phyloP scores from a whole-genome alignment of 2,888 invertebrate genomes.

The Eristalis pertinax region DNA sequence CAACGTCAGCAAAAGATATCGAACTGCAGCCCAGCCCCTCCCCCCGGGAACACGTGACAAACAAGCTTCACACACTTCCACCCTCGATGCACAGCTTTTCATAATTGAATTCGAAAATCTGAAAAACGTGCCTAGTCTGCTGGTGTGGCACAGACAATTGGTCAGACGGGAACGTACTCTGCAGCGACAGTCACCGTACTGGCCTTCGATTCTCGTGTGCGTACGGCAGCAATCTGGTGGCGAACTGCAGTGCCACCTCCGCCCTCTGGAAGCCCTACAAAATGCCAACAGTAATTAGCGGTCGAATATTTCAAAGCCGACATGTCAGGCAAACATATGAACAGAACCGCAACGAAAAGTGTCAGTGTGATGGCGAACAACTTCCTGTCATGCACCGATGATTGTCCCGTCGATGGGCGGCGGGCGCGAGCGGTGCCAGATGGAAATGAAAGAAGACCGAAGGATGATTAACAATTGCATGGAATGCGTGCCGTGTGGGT shows the following conservation, averaged over 20 bases:
- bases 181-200: neutral
- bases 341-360: conserved; percentile 53
- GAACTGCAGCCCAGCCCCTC: neutral
- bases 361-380: conserved; percentile 52
- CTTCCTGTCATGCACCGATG: conserved; percentile 10
- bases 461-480: conserved; percentile 41
- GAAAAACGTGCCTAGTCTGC: conserved; percentile 11
- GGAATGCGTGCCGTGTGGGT: conserved; percentile 21
- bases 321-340: conserved; percentile 44
- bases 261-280: conserved; percentile 59
- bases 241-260: conserved; percentile 17
- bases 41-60: conserved; percentile 17
- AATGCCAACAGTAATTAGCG: conserved; percentile 60
- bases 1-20: neutral
- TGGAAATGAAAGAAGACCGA: neutral
- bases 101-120: conserved; percentile 24
- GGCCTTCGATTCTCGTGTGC: conserved; percentile 17
- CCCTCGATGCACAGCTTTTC: conserved; percentile 3
- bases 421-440: neutral
- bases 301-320: conserved; percentile 64
- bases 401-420: neutral
- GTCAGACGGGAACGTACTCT: conserved; percentile 1
- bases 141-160: neutral
- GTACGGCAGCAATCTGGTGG: conserved; percentile 4
- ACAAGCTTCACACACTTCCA: neutral